These are phyloP conservation scores for Colletes collaris DNA, from an alignment of 2,888 invertebrate species.

Conservation along the genomic window DNA sequence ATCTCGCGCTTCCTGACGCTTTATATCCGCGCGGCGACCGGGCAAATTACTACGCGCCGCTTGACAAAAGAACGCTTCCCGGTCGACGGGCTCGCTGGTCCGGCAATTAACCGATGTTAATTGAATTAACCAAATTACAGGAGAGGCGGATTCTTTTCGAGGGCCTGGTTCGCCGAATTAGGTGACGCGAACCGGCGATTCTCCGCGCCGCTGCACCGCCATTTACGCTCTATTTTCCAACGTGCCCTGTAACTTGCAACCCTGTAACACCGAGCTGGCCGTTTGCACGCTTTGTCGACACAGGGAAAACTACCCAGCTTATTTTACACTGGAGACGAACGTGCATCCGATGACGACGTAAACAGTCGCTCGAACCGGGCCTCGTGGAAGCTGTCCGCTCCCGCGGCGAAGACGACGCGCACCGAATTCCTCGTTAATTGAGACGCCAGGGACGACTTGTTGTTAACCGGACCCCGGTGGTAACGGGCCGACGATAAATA, in stretches of 20 bases:
- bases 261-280: no score
- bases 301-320: no score
- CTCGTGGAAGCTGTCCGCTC: background rate
- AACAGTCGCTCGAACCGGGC: background rate
- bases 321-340: no score
- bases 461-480: constrained; percentile 20
- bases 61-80: constrained; percentile 39
- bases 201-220: background rate
- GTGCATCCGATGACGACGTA: background rate
- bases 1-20: constrained; percentile 30
- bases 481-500: constrained; percentile 53
- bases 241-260: no score
- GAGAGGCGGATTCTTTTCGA: constrained; percentile 14
- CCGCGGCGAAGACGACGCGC: constrained; percentile 16
- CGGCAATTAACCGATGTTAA: constrained; percentile 59
- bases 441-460: constrained; percentile 48
- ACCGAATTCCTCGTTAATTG: constrained; percentile 64
- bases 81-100: constrained; percentile 18
- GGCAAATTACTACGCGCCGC: constrained; percentile 42
- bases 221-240: background rate
- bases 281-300: no score
- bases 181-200: constrained; percentile 17
- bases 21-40: constrained; percentile 44
- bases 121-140: constrained; percentile 55
- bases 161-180: background rate